Evolutionary conservation across 2,888 invertebrate genomes (phyloP), one percentile per base, ranked within the genome.

Genomic region (Clivina fossor): DNA sequence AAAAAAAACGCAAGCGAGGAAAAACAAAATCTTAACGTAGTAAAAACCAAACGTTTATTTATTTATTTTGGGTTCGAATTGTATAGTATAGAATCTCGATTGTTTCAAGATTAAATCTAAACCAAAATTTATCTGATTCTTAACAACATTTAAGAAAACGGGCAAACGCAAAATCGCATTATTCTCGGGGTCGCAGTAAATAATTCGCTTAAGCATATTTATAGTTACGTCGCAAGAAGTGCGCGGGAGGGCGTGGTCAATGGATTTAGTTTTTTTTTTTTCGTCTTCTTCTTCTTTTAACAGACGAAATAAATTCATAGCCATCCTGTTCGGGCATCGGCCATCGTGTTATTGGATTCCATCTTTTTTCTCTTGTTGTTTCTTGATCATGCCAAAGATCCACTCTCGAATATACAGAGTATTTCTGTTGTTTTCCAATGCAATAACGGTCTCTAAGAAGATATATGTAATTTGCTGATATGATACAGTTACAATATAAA

Each of bases 131-230:
- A 43, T 44, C 24, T 43, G 24, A 26, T 37, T 53, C 24, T 26
- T 43, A 53, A 44, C 44, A 53, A 44, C 44, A 53, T 53, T 53
- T 44, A n/a, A 53, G 51, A 41, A 44, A 40, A 44, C 33, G 53
- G 44, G 44, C 44, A 44, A 53, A 53, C 53, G 44, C n/a, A 44
- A 53, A 53, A 53, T 53, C 53, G 44, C 33, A 35, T 53, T 53
- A 53, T 18, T 44, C 20, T 26, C 40, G 40, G 40, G 33, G 26
- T 40, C 26, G 53, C 53, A 26, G 44, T 44, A 53, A 53, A 53
- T 53, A 53, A 53, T 53, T 53, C 53, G 26, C 37, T 53, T 53
- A 53, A 53, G 37, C 35, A 53, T 53, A 53, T 53, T 53, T 53
- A 53, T 53, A 53, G 53, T 44, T 18, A 26, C 15, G 49, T 30